Percentiles rank a stretch among this genome's conserved stretches.
These are phyloP conservation scores for Azorinus chamasolen DNA, from an alignment of 2,888 invertebrate species.

Conservation along the genomic window DNA sequence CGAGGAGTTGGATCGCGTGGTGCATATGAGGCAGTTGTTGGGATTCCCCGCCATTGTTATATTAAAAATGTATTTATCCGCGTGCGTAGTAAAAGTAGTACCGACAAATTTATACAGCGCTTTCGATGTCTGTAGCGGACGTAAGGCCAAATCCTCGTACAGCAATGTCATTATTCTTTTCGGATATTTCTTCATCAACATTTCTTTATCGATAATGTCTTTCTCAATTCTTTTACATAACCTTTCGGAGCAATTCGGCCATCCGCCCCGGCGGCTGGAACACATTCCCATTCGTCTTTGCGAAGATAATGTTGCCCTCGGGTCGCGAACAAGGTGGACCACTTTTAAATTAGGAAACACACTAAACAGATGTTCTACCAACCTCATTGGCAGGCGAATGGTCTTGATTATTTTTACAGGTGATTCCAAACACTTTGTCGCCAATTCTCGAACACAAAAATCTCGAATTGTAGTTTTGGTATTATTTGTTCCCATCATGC, in stretches of 20 bases:
- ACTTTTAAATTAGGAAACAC: constrained; percentile 54
- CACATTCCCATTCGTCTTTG: constrained; percentile 40
- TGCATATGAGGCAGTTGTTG: constrained; percentile 46
- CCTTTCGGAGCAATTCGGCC: constrained; percentile 5
- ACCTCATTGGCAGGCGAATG: constrained; percentile 38
- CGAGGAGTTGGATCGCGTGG: constrained; percentile 57
- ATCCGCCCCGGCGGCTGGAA: constrained; percentile 6
- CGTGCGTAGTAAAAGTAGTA: constrained; percentile 40
- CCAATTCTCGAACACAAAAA: constrained; percentile 1
- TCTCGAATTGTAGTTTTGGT: too few species aligned
- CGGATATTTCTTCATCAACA: constrained; percentile 38
- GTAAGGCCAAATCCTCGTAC: constrained; percentile 54
- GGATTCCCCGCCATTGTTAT: constrained; percentile 56
- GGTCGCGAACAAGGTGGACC: constrained; percentile 62
- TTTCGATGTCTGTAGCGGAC: constrained; percentile 49
- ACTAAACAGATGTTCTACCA: constrained; percentile 39
- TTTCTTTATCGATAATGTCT: constrained; percentile 44
- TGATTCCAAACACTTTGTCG: constrained; percentile 36
- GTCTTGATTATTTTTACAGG: constrained; percentile 60
- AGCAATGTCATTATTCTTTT: constrained; percentile 42
- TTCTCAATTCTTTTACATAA: constrained; percentile 52
- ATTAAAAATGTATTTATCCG: constrained; percentile 42
- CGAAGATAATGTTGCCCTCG: constrained; percentile 54
- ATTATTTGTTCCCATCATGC: too few species aligned
- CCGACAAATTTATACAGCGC: constrained; percentile 58